Evolutionary conservation across 2,888 invertebrate genomes (phyloP).

Genomic region (Pseudococcus longispinus): DNA sequence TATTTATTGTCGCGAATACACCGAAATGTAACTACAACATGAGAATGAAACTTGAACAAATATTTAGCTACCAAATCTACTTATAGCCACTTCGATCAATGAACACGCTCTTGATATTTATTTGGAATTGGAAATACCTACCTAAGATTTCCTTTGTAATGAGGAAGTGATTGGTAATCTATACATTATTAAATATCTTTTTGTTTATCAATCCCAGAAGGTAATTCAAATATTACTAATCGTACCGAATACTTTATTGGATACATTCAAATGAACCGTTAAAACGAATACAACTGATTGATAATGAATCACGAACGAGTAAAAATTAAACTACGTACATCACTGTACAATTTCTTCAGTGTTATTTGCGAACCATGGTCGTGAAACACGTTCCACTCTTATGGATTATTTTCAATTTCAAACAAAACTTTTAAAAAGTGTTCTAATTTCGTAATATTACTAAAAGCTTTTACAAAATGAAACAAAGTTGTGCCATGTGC

Average conservation of each 20-base stretch:
- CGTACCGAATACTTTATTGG: not conserved
- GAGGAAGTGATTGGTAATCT: no score
- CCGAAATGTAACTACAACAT: not conserved
- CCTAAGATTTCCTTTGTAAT: no score
- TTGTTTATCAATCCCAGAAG: not conserved
- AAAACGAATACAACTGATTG: not conserved
- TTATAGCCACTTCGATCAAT: no score
- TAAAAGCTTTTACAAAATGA: not conserved
- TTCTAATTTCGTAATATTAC: not conserved
- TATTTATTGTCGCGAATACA: constrained; percentile 23
- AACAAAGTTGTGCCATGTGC: not conserved
- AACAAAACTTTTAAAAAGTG: not conserved
- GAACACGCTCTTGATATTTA: no score
- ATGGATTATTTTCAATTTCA: not conserved
- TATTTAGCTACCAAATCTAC: not conserved
- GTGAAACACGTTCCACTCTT: not conserved
- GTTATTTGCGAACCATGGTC: not conserved
- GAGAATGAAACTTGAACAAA: not conserved
- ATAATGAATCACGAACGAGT: not conserved
- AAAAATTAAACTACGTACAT: no score
- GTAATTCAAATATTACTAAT: not conserved
- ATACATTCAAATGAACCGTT: not conserved
- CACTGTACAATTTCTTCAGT: not conserved
- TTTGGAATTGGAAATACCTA: no score
- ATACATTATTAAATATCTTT: not conserved